phyloP scores from a whole-genome alignment of 1,140 invertebrate genomes.

The Vollenhovia emeryi region DNA sequence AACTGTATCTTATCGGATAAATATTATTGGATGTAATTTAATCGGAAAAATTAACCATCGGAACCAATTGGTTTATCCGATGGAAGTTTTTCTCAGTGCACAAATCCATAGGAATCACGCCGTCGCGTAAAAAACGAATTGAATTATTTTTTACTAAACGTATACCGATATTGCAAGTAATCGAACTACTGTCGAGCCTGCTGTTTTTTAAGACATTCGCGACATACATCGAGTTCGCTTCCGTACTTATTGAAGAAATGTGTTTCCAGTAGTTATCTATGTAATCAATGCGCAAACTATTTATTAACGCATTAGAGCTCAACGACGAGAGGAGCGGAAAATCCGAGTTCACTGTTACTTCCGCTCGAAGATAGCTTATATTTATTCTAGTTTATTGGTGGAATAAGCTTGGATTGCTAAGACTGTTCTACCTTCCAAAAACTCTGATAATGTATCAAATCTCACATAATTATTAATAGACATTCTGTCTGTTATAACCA shows the following conservation, averaged over 20 bases:
- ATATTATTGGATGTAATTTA: too few relatives aligned
- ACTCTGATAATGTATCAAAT: neutral
- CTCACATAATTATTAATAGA: too few relatives aligned
- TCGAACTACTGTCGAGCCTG: neutral
- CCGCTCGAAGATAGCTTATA: neutral
- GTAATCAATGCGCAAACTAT: constrained; percentile 55
- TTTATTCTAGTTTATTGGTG: neutral
- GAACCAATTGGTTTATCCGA: too few relatives aligned
- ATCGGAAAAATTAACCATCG: too few relatives aligned
- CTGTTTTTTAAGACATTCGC: neutral
- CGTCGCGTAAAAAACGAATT: neutral
- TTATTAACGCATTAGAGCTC: constrained; percentile 36
- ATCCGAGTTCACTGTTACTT: neutral
- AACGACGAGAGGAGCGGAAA: too few relatives aligned
- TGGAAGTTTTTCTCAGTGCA: too few relatives aligned
- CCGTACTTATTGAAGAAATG: neutral
- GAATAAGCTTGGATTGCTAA: neutral
- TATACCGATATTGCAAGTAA: neutral
- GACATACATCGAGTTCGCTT: constrained; percentile 2
- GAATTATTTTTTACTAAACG: neutral
- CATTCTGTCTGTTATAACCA: neutral
- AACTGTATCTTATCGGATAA: too few relatives aligned
- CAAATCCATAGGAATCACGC: too few relatives aligned
- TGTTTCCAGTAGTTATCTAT: constrained; percentile 34
- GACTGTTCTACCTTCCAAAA: neutral